Percentiles rank a stretch among this genome's conserved stretches.
Evolutionary conservation across 2,888 invertebrate species (phyloP).

Genomic region (Xestia rhomboidea): DNA sequence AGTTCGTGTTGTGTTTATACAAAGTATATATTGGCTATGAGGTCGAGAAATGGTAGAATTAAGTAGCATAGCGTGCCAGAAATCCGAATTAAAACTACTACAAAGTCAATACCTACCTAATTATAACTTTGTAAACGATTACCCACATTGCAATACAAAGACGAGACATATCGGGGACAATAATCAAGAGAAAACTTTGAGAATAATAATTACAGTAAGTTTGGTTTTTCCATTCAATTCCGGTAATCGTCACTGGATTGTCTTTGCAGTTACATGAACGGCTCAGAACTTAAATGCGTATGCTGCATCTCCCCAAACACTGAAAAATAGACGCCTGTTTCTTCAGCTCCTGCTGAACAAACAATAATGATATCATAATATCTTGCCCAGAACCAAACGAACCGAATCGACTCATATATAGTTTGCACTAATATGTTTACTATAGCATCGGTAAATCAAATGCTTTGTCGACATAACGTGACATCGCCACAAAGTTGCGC

Average conservation of each 20-base stretch:
- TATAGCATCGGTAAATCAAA: conserved; percentile 72
- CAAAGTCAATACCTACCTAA: not conserved
- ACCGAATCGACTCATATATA: conserved; percentile 44
- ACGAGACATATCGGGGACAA: not conserved
- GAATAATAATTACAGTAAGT: not conserved
- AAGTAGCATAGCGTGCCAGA: conserved; percentile 5
- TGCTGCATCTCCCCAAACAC: not conserved
- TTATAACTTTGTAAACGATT: not conserved
- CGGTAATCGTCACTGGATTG: not conserved
- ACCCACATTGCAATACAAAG: not conserved
- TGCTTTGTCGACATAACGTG: conserved; percentile 73
- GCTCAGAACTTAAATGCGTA: too few relatives aligned
- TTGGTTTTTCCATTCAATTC: not conserved
- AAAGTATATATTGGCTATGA: conserved; percentile 1
- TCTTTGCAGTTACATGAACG: not conserved
- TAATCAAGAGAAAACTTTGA: not conserved
- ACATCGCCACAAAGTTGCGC: conserved; percentile 70
- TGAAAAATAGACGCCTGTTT: not conserved
- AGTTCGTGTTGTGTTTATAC: not conserved
- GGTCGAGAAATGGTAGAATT: not conserved
- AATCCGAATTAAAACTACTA: not conserved
- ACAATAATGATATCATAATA: conserved; percentile 1
- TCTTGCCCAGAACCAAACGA: conserved; percentile 16
- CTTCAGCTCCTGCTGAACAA: not conserved
- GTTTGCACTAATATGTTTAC: conserved; percentile 65